phyloP scores from a whole-genome alignment of 2,797 vertebrate genomes.

The Chelon auratus region DNA sequence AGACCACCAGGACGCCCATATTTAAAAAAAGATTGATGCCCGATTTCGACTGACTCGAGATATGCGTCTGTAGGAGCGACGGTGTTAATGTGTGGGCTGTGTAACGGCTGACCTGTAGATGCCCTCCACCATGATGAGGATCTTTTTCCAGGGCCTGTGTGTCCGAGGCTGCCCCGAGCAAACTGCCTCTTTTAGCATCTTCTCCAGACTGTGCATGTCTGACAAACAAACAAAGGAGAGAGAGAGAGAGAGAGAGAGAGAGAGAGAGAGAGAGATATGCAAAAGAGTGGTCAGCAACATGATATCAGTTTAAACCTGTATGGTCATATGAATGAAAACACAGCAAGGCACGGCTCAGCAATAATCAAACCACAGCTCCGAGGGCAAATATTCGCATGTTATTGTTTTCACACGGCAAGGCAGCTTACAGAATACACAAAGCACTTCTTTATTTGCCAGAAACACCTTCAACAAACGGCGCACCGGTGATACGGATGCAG shows the following conservation, averaged over 20 bases:
- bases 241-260: not conserved
- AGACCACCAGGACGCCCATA: slow-evolving; percentile 34
- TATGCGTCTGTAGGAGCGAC: slow-evolving; percentile 2
- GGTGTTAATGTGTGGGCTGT: slow-evolving; percentile 8
- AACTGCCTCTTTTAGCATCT: slow-evolving; percentile 89
- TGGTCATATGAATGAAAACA: not conserved
- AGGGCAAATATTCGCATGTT: slow-evolving; percentile 16
- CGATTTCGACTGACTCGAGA: slow-evolving; percentile 8
- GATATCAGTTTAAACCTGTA: not conserved
- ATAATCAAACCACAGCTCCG: slow-evolving; percentile 7
- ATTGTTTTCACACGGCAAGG: slow-evolving; percentile 26
- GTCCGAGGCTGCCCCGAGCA: slow-evolving; percentile 91
- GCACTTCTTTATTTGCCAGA: slow-evolving; percentile 45
- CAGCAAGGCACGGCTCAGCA: not conserved
- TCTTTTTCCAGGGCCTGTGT: slow-evolving; percentile 93
- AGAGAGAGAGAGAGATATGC: not conserved
- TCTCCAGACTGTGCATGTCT: slow-evolving; percentile 93
- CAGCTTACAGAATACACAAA: slow-evolving; percentile 37
- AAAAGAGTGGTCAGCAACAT: not conserved
- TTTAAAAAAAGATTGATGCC: slow-evolving; percentile 29
- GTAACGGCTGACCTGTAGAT: slow-evolving; percentile 90
- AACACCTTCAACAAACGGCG: slow-evolving; percentile 61
- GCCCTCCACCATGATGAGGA: slow-evolving; percentile 95
- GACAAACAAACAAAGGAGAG: slow-evolving; percentile 34
- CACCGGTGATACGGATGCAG: slow-evolving; percentile 26